Percentiles rank a stretch among this genome's conserved stretches.
Conservation (phyloP, 2,888 invertebrate genomes). For the Mystacides longicornis region DNA sequence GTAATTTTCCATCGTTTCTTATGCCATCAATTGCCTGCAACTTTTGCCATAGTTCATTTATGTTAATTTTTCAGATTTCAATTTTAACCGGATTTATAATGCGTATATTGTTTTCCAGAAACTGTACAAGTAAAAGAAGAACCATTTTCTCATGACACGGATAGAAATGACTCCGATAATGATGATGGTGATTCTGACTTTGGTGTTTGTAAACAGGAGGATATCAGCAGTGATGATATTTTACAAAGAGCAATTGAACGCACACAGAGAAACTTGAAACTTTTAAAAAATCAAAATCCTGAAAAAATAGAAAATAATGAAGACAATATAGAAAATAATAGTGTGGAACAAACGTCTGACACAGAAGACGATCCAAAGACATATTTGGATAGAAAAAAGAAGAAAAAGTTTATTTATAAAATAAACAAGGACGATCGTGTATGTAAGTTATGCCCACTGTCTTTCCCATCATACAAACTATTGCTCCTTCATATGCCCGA, state of each 20-base stretch:
- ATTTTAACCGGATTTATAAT: too few relatives aligned
- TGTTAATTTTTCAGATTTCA: too few relatives aligned
- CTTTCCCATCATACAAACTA: conserved; percentile 15
- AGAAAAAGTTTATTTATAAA: neutral
- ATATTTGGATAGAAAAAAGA: neutral
- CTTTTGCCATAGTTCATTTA: too few relatives aligned
- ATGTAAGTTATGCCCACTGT: conserved; percentile 17
- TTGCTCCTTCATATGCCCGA: conserved; percentile 15
- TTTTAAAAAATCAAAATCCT: neutral
- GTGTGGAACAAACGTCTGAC: neutral
- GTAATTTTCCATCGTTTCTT: too few relatives aligned
- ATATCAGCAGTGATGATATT: neutral
- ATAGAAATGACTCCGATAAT: neutral
- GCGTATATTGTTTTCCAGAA: neutral
- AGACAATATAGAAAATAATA: neutral
- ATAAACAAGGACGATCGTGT: conserved; percentile 8
- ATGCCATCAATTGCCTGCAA: too few relatives aligned
- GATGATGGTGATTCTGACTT: neutral
- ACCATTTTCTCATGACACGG: neutral
- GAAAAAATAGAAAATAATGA: neutral
- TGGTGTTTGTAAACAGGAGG: neutral
- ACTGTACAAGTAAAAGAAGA: neutral
- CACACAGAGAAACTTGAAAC: neutral
- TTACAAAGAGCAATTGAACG: neutral
- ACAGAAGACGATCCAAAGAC: neutral